Conservation (phyloP, 2,113 vertebrate genomes). For the Upupa epops region DNA sequence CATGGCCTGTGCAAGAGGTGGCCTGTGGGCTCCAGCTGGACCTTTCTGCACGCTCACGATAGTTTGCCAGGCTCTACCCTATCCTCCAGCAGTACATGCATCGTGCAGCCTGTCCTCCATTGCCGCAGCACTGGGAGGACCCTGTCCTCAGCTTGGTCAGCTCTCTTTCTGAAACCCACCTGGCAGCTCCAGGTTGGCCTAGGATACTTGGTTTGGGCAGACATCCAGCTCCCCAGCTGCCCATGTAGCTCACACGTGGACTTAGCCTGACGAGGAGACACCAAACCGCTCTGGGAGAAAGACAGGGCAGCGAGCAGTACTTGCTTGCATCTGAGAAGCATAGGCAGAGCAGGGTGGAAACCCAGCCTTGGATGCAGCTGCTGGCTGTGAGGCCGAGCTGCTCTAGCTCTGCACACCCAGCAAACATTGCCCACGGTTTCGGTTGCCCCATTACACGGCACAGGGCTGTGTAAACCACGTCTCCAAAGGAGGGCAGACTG, state of each 20-base stretch:
- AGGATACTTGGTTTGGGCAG: accelerated
- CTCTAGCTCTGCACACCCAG: neutral
- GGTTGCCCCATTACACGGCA: accelerated
- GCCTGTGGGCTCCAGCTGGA: neutral
- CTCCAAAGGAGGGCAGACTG: neutral
- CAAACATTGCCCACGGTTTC: neutral
- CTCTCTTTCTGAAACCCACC: neutral
- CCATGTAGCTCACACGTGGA: accelerated
- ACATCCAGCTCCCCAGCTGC: accelerated
- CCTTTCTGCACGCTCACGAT: neutral
- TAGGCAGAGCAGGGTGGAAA: accelerated
- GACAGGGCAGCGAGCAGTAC: neutral
- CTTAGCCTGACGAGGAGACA: neutral
- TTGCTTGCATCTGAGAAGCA: neutral
- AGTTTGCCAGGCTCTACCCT: neutral
- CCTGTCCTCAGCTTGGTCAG: neutral
- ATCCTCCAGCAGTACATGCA: accelerated
- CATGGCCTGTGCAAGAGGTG: neutral
- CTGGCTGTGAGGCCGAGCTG: neutral
- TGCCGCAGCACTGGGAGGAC: neutral
- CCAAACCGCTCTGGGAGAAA: neutral
- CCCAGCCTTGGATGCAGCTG: neutral
- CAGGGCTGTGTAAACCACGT: neutral
- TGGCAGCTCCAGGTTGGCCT: neutral
- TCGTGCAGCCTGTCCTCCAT: neutral